Evolutionary conservation across 2,888 invertebrate genomes (phyloP), one percentile per base, ranked within the genome.

Genomic region (Julus scanicus): DNA sequence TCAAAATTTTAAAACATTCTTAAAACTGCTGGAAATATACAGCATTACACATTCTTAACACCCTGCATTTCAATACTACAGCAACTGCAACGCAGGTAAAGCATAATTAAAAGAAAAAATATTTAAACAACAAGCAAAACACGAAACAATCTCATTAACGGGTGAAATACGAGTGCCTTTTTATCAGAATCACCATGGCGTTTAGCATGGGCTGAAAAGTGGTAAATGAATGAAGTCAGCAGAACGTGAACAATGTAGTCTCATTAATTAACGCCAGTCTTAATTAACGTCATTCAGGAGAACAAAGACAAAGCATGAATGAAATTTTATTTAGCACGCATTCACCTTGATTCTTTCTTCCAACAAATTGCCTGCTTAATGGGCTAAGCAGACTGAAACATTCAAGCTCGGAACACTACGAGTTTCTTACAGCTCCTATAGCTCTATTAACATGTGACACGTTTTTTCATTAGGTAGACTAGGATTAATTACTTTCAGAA

Each of bases 321-420:
- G 29, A 80, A 80, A 37, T 80, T 29, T 13, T 80, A 39, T 80
- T 53, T 80, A 1, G 11, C 11, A 71, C 5, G 71, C 71, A 9
- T 29, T 29, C 2, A 29, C 11, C 71, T 71, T 71, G 71, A 11
- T 71, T 11, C 71, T 13, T 39, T 29, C 80, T 39, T 80, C 37
- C 80, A 15, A 15, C 13, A 80, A 29, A 80, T 80, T 80, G 29
- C 80, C 80, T 80, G 37, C 80, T 80, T 80, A 80, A 80, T 80
- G 80, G 37, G 2, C 80, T 39, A 80, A 13, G 80, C 37, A 39
- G 13, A 15, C 37, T 80, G 11, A 2, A 15, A 20, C 71, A 71
- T 71, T 71, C 29, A 71, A 71, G 29, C 37, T 8, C 15, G 15
- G 20, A 4, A 13, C 15, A 29, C 37, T 39, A 80, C 3, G 80